Evolutionary conservation across 2,113 vertebrate species (phyloP).

Genomic region (Eptesicus fuscus): DNA sequence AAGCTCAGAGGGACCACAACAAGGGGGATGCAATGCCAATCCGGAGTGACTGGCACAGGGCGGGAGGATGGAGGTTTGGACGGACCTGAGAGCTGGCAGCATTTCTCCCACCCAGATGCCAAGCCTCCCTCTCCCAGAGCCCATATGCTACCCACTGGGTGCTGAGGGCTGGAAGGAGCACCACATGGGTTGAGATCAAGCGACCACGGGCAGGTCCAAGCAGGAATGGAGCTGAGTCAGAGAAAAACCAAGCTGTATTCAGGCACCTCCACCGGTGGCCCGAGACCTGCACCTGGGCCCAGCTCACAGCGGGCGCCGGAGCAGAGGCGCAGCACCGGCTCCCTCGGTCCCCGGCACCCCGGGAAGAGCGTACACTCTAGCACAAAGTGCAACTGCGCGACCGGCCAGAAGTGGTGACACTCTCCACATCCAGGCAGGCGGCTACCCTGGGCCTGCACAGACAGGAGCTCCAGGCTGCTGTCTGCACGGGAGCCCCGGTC

Average conservation of each 20-base stretch:
- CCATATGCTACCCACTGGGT: accelerated
- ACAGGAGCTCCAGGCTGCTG: not conserved
- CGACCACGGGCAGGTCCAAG: not conserved
- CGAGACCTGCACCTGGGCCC: not conserved
- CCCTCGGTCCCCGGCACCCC: accelerated
- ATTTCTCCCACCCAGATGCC: not conserved
- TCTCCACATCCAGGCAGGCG: not conserved
- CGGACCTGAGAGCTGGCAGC: no score
- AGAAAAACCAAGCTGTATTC: not conserved
- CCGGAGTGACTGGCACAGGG: not conserved
- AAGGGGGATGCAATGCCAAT: not conserved
- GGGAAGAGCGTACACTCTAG: not conserved
- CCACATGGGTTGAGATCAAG: not conserved
- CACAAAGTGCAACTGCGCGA: not conserved
- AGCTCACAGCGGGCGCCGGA: not conserved
- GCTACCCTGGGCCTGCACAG: not conserved
- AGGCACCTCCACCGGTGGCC: not conserved
- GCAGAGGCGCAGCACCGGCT: not conserved
- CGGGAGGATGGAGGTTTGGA: not conserved
- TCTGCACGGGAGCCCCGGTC: not conserved
- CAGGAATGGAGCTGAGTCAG: not conserved
- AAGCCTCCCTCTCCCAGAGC: not conserved
- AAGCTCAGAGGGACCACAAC: not conserved
- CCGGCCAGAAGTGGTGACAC: not conserved
- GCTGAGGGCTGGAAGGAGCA: not conserved